These are phyloP conservation scores for Microlaimidae sp. DNA, from an alignment of 2,888 invertebrate genomes.

Conservation along the genomic window DNA sequence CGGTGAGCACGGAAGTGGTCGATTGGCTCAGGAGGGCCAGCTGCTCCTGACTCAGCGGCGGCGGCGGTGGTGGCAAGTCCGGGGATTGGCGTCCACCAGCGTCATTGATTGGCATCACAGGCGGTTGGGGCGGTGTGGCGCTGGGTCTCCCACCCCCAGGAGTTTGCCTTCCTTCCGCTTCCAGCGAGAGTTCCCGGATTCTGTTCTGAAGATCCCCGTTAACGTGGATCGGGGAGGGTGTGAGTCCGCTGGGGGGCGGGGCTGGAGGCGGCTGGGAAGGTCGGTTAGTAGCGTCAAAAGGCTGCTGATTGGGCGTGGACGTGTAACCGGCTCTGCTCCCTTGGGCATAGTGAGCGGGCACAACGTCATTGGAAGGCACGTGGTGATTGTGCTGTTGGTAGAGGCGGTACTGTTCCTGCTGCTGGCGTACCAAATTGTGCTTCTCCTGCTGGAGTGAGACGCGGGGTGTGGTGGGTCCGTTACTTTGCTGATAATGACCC, in stretches of 20 bases:
- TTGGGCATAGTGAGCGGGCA: no score
- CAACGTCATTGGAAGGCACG: no score
- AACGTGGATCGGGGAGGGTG: not conserved
- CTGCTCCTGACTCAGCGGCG: conserved; percentile 3
- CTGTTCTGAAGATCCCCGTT: conserved; percentile 5
- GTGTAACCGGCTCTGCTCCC: no score
- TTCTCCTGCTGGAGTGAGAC: no score
- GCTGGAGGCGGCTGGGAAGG: conserved; percentile 4
- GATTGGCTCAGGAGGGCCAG: not conserved
- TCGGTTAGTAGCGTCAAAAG: no score
- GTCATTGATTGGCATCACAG: not conserved
- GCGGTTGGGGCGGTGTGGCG: not conserved
- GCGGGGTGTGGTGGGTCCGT: no score
- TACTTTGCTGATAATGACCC: no score
- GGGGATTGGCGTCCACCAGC: not conserved
- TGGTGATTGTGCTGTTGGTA: no score
- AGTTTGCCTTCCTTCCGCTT: not conserved
- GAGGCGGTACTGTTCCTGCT: no score
- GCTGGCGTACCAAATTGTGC: no score
- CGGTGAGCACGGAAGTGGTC: not conserved
- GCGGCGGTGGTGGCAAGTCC: conserved; percentile 5
- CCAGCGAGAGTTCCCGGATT: not conserved
- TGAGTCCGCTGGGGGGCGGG: not conserved
- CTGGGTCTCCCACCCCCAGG: not conserved
- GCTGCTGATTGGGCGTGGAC: no score